Percentiles rank a stretch among this genome's conserved stretches.
Evolutionary conservation across 2,888 invertebrate species (phyloP).

Genomic region (Plebejus argus): DNA sequence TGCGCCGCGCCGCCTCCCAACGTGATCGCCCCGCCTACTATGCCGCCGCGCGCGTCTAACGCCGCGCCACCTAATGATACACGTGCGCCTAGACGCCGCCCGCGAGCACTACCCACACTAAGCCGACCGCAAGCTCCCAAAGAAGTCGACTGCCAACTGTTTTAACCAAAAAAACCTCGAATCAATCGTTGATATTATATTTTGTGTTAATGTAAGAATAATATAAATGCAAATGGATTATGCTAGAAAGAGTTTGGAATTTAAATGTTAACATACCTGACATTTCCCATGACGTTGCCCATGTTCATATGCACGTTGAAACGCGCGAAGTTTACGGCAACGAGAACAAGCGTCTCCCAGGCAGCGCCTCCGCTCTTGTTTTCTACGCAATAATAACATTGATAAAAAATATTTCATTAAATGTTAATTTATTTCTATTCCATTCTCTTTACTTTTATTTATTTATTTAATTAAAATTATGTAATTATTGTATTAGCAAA

Average conservation of each 20-base stretch:
- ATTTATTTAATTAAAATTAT: background rate
- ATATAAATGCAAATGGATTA: too few species aligned
- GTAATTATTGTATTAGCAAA: background rate
- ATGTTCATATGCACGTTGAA: conserved; percentile 99
- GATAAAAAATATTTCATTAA: too few species aligned
- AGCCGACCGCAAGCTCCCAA: conserved; percentile 95
- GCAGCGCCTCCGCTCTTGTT: conserved; percentile 81
- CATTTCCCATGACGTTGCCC: conserved; percentile 99
- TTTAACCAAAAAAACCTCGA: conserved; percentile 17
- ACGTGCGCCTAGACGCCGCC: conserved; percentile 95
- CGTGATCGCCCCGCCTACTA: conserved; percentile 97
- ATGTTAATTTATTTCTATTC: too few species aligned
- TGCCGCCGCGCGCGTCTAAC: conserved; percentile 97
- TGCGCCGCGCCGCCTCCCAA: conserved; percentile 93
- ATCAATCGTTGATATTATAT: background rate
- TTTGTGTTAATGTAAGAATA: too few species aligned
- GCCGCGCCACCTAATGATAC: conserved; percentile 94
- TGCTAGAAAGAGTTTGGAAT: too few species aligned
- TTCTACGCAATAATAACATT: conserved; percentile 36
- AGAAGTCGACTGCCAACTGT: conserved; percentile 94
- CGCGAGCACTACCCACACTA: conserved; percentile 96
- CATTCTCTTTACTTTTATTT: too few species aligned
- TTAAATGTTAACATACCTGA: conserved; percentile 72
- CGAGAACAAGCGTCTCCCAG: conserved; percentile 98
- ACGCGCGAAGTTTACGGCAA: conserved; percentile 97